Evolutionary conservation across 2,888 invertebrate species (phyloP).

Genomic region (Callimorpha dominula): DNA sequence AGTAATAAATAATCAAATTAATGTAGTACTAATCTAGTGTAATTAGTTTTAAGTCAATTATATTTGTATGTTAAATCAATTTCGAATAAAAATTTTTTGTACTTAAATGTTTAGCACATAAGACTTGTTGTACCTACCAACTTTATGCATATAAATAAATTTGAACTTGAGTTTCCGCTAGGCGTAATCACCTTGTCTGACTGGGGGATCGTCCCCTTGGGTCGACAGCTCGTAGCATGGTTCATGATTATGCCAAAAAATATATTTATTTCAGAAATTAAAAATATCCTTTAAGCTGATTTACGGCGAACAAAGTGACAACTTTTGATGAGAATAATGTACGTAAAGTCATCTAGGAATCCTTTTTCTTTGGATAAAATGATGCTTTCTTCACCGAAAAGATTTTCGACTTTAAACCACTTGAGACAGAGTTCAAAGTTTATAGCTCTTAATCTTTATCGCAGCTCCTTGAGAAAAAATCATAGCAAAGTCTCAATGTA

Average conservation of each 20-base stretch:
- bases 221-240: background rate
- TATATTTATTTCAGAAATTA: background rate
- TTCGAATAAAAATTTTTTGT: no score
- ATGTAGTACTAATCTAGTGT: no score
- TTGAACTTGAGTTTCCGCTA: no score
- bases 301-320: slow-evolving; percentile 16
- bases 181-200: no score
- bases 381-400: background rate
- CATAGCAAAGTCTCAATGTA: slow-evolving; percentile 25
- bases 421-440: background rate
- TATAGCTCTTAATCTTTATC: background rate
- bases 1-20: no score
- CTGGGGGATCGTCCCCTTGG: background rate
- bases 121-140: no score
- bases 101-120: no score
- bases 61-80: no score
- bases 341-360: slow-evolving; percentile 31
- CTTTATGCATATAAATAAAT: no score
- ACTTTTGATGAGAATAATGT: slow-evolving; percentile 28
- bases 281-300: slow-evolving; percentile 16
- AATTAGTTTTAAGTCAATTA: no score
- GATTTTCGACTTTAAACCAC: background rate
- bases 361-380: slow-evolving; percentile 17
- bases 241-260: background rate
- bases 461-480: slow-evolving; percentile 24